These are phyloP conservation scores for Notolepis coatsorum DNA, from an alignment of 2,797 vertebrate species.

Conservation along the genomic window DNA sequence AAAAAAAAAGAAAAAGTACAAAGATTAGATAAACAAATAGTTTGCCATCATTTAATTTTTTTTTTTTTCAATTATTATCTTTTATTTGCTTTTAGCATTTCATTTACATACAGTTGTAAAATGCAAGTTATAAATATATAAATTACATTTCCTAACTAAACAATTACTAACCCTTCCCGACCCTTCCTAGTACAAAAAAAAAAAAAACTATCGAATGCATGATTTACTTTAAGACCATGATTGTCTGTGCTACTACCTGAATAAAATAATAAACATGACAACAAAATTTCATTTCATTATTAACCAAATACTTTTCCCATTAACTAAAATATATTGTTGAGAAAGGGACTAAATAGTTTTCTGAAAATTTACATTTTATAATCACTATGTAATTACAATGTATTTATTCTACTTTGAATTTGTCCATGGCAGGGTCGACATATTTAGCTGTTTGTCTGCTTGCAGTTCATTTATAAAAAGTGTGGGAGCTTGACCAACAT, in stretches of 20 bases:
- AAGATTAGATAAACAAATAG: slow-evolving; percentile 8
- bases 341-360: slow-evolving; percentile 28
- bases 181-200: no score
- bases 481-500: slow-evolving; percentile 29
- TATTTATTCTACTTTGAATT: slow-evolving; percentile 11
- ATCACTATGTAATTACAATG: slow-evolving; percentile 17
- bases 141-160: no score
- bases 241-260: no score
- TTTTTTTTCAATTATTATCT: no score
- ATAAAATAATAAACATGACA: no score
- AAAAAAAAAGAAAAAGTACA: slow-evolving; percentile 27
- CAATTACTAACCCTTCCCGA: no score
- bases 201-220: no score
- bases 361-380: slow-evolving; percentile 37
- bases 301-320: slow-evolving; percentile 22
- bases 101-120: no score
- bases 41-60: slow-evolving; percentile 21
- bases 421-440: slow-evolving; percentile 25
- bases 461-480: slow-evolving; percentile 31
- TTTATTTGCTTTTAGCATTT: no score
- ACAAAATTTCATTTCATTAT: no score
- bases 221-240: no score
- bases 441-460: slow-evolving; percentile 18
- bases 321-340: slow-evolving; percentile 32
- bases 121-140: no score